A percentile compares a stretch with the other conserved stretches of the same genome.
These are phyloP conservation scores for Struthio camelus DNA, from an alignment of 2,113 vertebrate species.

Conservation along the genomic window DNA sequence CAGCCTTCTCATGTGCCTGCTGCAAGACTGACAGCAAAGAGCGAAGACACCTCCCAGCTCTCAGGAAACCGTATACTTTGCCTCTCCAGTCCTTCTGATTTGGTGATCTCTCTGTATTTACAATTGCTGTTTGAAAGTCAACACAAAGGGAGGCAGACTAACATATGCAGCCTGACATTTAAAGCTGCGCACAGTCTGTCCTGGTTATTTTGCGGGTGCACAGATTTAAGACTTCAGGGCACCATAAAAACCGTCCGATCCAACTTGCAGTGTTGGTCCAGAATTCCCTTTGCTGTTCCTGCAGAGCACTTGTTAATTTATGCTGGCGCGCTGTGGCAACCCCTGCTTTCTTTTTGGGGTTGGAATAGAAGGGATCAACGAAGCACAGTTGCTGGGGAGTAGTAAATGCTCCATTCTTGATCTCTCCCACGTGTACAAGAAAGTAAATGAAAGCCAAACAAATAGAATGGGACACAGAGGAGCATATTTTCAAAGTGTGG, in stretches of 20 bases:
- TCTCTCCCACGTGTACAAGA: not conserved
- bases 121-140: not conserved
- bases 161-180: not conserved
- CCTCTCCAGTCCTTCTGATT: not conserved
- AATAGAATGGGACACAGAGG: constrained; percentile 42
- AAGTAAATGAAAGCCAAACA: not conserved
- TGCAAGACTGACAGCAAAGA: not conserved
- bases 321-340: not conserved
- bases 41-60: not conserved
- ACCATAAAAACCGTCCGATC: not conserved
- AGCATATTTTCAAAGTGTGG: constrained; percentile 23
- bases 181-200: not conserved
- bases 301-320: not conserved
- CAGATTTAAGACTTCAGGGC: not conserved
- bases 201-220: not conserved
- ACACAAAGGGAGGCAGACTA: not conserved
- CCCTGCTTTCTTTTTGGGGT: not conserved
- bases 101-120: not conserved
- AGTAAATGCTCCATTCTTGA: not conserved
- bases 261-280: not conserved
- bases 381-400: not conserved
- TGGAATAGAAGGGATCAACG: not conserved
- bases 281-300: not conserved
- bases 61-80: not conserved
- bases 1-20: not conserved